Evolutionary conservation across 2,797 vertebrate genomes (phyloP).

Genomic region (Lemur catta): DNA sequence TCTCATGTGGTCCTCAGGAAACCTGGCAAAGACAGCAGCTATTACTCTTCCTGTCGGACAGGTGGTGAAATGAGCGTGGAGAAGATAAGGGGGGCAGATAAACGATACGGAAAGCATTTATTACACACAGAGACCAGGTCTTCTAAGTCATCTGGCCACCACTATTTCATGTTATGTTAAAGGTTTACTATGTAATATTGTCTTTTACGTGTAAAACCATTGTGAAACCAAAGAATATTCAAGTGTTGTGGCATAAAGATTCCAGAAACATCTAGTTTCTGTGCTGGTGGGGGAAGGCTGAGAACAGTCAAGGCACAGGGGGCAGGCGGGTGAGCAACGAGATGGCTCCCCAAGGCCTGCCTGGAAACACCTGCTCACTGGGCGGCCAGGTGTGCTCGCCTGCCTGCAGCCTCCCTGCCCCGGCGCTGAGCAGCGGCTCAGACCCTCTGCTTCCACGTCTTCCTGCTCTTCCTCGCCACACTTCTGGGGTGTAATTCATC

Average conservation of each 20-base stretch:
- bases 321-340: accelerated
- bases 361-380: not conserved
- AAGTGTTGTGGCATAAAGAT: not conserved
- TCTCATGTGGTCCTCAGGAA: not conserved
- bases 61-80: not conserved
- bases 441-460: slow-evolving; percentile 19
- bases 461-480: slow-evolving; percentile 5
- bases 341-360: accelerated
- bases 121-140: not conserved
- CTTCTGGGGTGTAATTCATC: slow-evolving; percentile 39
- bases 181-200: not conserved
- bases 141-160: not conserved
- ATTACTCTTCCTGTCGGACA: not conserved
- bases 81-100: too few relatives aligned
- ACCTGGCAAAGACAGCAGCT: not conserved
- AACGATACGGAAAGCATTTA: accelerated
- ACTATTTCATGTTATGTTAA: not conserved
- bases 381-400: not conserved
- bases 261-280: not conserved
- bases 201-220: not conserved
- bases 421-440: not conserved
- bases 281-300: too few relatives aligned
- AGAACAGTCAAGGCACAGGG: not conserved
- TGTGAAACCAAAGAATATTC: not conserved
- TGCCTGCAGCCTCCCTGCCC: not conserved